Conservation (phyloP, 2,888 invertebrate species). For the Acleris holmiana region DNA sequence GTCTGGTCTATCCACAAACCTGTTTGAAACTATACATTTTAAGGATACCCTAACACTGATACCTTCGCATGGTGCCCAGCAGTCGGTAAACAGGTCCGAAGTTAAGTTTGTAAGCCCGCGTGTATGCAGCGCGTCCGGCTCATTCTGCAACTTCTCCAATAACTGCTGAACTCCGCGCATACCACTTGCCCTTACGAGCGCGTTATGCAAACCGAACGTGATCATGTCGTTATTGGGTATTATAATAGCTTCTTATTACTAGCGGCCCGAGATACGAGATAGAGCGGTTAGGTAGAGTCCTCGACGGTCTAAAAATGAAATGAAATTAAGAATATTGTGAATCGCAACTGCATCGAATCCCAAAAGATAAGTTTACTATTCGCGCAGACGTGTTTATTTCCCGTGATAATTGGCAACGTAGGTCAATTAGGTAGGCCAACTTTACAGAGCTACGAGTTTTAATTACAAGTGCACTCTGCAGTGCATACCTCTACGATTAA, state of each 20-base stretch:
- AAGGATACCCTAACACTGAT: not conserved
- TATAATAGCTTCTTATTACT: conserved; percentile 47
- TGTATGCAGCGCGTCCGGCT: conserved; percentile 45
- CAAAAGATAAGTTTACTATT: too few relatives aligned
- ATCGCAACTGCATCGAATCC: too few relatives aligned
- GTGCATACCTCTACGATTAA: too few relatives aligned
- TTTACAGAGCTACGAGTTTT: too few relatives aligned
- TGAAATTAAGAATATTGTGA: too few relatives aligned
- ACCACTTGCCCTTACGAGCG: conserved; percentile 49
- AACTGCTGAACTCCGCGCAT: conserved; percentile 51
- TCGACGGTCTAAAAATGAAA: too few relatives aligned
- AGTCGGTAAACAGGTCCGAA: conserved; percentile 34
- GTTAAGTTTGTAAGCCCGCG: conserved; percentile 42
- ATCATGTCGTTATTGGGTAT: conserved; percentile 67
- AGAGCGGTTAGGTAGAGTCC: conserved; percentile 5
- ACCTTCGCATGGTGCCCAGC: not conserved
- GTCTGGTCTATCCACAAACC: too few relatives aligned
- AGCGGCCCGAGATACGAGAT: conserved; percentile 8
- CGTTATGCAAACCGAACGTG: conserved; percentile 70
- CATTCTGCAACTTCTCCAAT: conserved; percentile 77
- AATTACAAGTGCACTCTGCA: too few relatives aligned
- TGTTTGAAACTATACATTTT: not conserved
- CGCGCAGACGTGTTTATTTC: too few relatives aligned
- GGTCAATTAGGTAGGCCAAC: too few relatives aligned
- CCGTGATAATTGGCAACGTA: too few relatives aligned